These are phyloP conservation scores for Globia sparganii DNA, from an alignment of 2,888 invertebrate genomes.

Conservation along the genomic window DNA sequence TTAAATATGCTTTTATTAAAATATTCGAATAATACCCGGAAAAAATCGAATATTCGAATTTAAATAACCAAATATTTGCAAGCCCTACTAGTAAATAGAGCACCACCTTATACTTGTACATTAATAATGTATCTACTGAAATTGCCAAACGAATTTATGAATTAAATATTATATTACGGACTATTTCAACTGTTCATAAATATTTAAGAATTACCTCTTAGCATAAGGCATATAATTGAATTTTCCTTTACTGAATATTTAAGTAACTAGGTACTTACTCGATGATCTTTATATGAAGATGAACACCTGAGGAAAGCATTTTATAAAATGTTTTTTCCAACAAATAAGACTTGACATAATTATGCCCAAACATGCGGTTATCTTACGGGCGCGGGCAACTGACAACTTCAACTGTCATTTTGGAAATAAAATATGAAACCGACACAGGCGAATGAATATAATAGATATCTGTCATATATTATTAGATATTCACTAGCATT, in stretches of 20 bases:
- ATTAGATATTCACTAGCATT: too few relatives aligned
- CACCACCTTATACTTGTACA: conserved; percentile 17
- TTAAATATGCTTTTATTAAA: too few relatives aligned
- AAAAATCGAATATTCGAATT: too few relatives aligned
- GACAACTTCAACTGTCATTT: too few relatives aligned
- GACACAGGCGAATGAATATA: too few relatives aligned
- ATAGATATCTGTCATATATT: too few relatives aligned
- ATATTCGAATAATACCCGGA: too few relatives aligned
- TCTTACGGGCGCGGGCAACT: too few relatives aligned
- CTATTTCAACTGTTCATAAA: conserved; percentile 26
- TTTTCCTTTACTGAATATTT: conserved; percentile 13
- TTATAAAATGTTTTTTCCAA: neutral
- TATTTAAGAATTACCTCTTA: conserved; percentile 32
- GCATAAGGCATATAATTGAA: neutral
- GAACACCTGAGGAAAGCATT: neutral
- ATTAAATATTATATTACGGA: conserved; percentile 40
- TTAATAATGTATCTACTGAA: conserved; percentile 40
- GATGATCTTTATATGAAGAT: neutral
- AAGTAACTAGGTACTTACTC: neutral
- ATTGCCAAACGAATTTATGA: conserved; percentile 41
- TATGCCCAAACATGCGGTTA: neutral
- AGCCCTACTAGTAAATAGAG: neutral
- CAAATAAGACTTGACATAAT: neutral
- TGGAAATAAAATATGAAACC: too few relatives aligned
- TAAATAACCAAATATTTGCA: too few relatives aligned